phyloP scores from a whole-genome alignment of 2,797 vertebrate genomes.

The Epinephelus awoara region DNA sequence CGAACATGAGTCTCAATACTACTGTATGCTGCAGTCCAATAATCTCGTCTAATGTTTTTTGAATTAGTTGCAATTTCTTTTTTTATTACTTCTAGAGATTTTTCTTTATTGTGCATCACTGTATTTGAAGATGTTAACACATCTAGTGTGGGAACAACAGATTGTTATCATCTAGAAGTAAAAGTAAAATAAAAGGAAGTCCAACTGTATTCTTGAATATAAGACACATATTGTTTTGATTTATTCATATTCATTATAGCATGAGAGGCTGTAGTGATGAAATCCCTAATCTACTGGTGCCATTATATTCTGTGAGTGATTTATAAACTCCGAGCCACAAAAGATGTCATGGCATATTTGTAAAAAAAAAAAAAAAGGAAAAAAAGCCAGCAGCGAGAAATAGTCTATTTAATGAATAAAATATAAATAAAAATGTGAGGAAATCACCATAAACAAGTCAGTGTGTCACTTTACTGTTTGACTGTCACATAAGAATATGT shows the following conservation, averaged over 20 bases:
- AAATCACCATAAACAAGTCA: slow-evolving; percentile 3
- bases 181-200: background rate
- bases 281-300: background rate
- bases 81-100: too few species aligned
- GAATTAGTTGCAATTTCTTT: too few species aligned
- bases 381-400: slow-evolving; percentile 9
- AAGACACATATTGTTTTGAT: background rate
- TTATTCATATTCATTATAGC: background rate
- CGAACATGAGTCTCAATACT: too few species aligned
- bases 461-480: slow-evolving; percentile 2
- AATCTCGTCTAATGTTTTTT: too few species aligned
- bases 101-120: background rate
- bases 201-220: background rate
- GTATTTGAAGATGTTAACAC: background rate
- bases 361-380: slow-evolving; percentile 1
- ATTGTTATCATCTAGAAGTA: background rate
- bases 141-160: background rate
- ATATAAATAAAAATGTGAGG: background rate
- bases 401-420: background rate
- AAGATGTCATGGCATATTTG: background rate
- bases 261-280: background rate
- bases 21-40: too few species aligned
- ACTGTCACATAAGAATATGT: slow-evolving; percentile 8
- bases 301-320: background rate
- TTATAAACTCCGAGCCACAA: background rate